Percentiles rank a stretch among this genome's conserved stretches.
Conservation (phyloP, 2,113 vertebrate species). For the Saccopteryx bilineata region DNA sequence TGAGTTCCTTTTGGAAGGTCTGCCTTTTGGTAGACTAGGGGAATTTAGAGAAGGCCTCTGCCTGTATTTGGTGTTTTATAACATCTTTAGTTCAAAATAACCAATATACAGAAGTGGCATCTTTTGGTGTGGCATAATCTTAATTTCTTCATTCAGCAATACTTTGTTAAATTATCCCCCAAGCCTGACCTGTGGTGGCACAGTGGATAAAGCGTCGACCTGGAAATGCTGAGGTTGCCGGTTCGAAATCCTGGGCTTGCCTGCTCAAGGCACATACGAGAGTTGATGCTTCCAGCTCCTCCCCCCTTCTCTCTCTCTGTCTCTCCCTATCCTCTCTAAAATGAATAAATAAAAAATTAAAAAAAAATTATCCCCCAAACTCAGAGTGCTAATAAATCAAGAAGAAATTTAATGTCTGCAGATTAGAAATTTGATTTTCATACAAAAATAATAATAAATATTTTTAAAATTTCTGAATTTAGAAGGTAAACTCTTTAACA, state of each 20-base stretch:
- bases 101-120: not conserved
- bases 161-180: not conserved
- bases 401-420: not conserved
- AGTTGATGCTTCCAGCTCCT: no score
- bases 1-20: not conserved
- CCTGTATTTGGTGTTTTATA: not conserved
- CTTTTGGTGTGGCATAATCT: not conserved
- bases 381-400: constrained; percentile 19
- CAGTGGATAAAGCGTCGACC: no score
- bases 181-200: not conserved
- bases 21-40: not conserved
- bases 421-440: not conserved
- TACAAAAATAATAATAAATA: not conserved
- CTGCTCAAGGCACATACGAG: no score
- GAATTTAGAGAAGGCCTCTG: not conserved
- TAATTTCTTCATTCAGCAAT: not conserved
- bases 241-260: no score
- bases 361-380: not conserved
- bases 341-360: no score
- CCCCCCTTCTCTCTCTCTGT: no score
- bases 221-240: no score
- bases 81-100: not conserved
- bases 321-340: no score
- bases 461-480: constrained; percentile 41
- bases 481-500: constrained; percentile 1